These are phyloP conservation scores for Vimba vimba DNA, from an alignment of 2,113 vertebrate species.

Conservation along the genomic window DNA sequence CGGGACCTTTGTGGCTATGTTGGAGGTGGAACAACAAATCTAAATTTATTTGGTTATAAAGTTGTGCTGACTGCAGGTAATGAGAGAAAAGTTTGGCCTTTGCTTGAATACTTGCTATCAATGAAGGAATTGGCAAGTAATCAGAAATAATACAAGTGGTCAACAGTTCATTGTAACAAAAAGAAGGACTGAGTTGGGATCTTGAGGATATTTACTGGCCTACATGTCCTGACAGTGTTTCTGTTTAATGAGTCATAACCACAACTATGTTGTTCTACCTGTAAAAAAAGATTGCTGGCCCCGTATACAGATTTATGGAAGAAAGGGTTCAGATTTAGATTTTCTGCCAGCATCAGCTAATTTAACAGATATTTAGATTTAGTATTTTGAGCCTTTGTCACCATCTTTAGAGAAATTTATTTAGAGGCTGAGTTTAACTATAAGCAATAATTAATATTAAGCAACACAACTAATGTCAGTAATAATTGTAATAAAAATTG, in stretches of 20 bases:
- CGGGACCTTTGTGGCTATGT: slow-evolving; percentile 7
- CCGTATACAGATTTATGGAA: slow-evolving; percentile 12
- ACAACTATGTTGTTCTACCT: slow-evolving; percentile 14
- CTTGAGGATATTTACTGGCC: neutral
- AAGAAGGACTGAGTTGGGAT: neutral
- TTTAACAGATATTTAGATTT: neutral
- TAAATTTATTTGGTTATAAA: slow-evolving; percentile 20
- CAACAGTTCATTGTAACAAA: neutral
- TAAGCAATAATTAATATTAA: neutral
- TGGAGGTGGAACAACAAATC: slow-evolving; percentile 5
- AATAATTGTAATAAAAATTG: neutral
- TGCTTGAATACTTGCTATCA: neutral
- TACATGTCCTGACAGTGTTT: slow-evolving; percentile 43
- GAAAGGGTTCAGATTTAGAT: neutral
- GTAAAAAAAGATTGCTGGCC: neutral
- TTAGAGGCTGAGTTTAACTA: neutral
- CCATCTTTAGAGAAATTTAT: neutral
- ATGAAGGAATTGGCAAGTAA: neutral
- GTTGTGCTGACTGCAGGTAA: neutral
- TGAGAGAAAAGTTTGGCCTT: neutral
- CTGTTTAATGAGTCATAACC: slow-evolving; percentile 56
- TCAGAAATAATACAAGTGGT: neutral
- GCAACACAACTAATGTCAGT: neutral
- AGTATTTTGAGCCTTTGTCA: neutral
- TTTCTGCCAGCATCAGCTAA: neutral